A percentile compares a stretch with the other conserved stretches of the same genome.
Conservation (phyloP, 2,113 vertebrate genomes). For the Illadopsis cleaveri region DNA sequence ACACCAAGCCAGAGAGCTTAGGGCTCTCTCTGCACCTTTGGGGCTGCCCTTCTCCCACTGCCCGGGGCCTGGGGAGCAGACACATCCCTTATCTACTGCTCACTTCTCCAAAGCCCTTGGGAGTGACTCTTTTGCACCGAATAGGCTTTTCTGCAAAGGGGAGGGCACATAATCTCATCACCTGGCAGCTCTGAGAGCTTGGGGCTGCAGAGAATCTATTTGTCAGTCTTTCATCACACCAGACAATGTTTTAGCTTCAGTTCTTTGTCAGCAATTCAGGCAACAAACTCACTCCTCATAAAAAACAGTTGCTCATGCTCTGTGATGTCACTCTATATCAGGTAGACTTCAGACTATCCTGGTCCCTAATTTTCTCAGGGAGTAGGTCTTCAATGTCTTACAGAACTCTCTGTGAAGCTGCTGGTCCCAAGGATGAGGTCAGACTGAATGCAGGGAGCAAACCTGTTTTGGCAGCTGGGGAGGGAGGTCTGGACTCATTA, state of each 20-base stretch:
- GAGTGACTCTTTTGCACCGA: background rate
- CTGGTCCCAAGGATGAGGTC: background rate
- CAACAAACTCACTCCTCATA: background rate
- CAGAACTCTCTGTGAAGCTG: background rate
- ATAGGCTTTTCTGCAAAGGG: background rate
- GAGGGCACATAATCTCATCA: background rate
- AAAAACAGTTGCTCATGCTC: background rate
- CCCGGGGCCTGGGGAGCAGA: background rate
- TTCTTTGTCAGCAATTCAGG: background rate
- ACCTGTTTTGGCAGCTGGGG: background rate
- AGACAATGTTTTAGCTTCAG: background rate
- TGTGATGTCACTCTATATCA: rapidly evolving
- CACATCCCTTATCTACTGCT: background rate
- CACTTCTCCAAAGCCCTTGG: rapidly evolving
- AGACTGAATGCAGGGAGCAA: background rate
- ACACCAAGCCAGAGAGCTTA: background rate
- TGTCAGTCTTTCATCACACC: background rate
- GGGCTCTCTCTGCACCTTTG: background rate
- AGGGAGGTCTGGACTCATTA: background rate
- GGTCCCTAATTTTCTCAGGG: background rate
- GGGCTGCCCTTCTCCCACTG: background rate
- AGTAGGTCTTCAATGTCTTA: background rate
- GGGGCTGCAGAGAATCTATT: background rate
- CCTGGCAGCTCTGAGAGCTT: background rate
- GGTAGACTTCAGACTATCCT: background rate